phyloP scores from a whole-genome alignment of 2,113 vertebrate genomes.

The Cheilinus undulatus region DNA sequence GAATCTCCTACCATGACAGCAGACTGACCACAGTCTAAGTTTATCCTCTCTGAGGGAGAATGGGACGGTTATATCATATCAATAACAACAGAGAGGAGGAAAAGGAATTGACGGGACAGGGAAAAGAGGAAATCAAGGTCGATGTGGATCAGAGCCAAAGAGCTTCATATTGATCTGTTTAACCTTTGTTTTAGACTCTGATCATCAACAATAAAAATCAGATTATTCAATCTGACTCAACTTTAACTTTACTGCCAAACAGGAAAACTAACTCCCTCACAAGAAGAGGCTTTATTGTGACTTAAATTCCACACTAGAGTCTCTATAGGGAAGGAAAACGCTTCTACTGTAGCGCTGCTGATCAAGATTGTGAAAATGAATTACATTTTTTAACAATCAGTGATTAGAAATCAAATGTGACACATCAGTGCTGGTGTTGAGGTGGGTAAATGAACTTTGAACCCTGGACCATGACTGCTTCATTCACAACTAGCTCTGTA shows the following conservation, averaged over 20 bases:
- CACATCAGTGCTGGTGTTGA: too few species aligned
- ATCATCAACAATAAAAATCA: conserved; percentile 44
- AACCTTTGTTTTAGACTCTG: conserved; percentile 29
- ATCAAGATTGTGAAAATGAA: too few species aligned
- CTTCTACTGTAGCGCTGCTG: too few species aligned
- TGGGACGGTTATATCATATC: conserved; percentile 18
- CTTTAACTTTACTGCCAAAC: background rate
- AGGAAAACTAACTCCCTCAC: too few species aligned
- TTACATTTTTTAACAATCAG: too few species aligned
- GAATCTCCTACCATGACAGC: background rate
- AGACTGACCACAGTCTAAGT: conserved; percentile 57
- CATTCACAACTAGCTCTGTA: too few species aligned
- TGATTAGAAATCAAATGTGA: too few species aligned
- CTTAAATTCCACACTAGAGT: too few species aligned
- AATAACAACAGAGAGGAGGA: background rate
- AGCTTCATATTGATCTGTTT: conserved; percentile 72
- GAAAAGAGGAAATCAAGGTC: conserved; percentile 20
- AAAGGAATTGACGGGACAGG: conserved; percentile 25
- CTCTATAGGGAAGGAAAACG: too few species aligned
- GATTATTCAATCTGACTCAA: conserved; percentile 2
- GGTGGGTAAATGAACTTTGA: too few species aligned
- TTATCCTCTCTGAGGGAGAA: conserved; percentile 39
- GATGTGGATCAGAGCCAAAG: conserved; percentile 55
- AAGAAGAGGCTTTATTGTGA: too few species aligned
- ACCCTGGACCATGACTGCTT: too few species aligned